These are phyloP conservation scores for Formica aserva DNA, from an alignment of 2,888 invertebrate genomes.

Conservation along the genomic window DNA sequence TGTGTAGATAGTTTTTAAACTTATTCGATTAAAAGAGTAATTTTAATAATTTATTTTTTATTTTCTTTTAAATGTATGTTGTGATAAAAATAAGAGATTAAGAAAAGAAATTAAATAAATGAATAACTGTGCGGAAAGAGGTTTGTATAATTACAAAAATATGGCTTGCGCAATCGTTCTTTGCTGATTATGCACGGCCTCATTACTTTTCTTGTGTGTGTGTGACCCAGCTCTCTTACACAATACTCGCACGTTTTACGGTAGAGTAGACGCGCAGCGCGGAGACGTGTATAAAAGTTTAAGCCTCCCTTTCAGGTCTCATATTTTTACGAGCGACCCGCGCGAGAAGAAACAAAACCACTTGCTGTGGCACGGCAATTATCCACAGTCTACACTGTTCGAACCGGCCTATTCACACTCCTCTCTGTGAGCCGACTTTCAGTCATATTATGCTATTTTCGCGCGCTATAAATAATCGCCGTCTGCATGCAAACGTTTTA, in stretches of 20 bases:
- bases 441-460: slow-evolving; percentile 30
- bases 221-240: slow-evolving; percentile 49
- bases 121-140: neutral
- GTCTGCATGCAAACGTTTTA: neutral
- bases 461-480: slow-evolving; percentile 25
- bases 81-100: no score
- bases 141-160: slow-evolving; percentile 12
- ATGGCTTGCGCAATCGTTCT: slow-evolving; percentile 22
- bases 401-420: slow-evolving; percentile 33
- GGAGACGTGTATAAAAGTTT: slow-evolving; percentile 69
- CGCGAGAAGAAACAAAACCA: slow-evolving; percentile 68
- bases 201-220: slow-evolving; percentile 72
- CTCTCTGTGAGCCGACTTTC: slow-evolving; percentile 4
- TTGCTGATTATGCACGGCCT: slow-evolving; percentile 54
- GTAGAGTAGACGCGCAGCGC: slow-evolving; percentile 41
- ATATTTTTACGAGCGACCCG: slow-evolving; percentile 77
- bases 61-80: neutral
- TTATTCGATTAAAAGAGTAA: neutral
- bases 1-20: neutral
- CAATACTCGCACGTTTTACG: slow-evolving; percentile 45
- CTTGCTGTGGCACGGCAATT: slow-evolving; percentile 49
- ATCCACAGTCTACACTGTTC: slow-evolving; percentile 49
- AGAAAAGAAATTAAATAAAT: neutral
- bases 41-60: slow-evolving; percentile 12
- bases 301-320: slow-evolving; percentile 71